Evolutionary conservation across 2,113 vertebrate species (phyloP).

Genomic region (Heloderma charlesbogerti): DNA sequence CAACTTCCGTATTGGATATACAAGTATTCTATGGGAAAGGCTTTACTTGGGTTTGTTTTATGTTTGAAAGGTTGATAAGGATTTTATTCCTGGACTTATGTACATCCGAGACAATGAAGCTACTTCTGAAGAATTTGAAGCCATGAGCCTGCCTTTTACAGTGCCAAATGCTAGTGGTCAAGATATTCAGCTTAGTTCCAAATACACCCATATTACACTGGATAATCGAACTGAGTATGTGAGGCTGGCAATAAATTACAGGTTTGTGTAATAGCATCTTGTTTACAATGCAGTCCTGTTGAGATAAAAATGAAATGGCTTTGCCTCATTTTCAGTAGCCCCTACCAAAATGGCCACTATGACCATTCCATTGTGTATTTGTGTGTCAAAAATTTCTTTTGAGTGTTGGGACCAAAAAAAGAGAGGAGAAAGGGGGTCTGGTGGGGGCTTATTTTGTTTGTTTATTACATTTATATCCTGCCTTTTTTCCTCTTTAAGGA

Average conservation of each 20-base stretch:
- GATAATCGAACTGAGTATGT: conserved; percentile 96
- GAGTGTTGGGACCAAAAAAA: neutral
- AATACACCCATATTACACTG: conserved; percentile 94
- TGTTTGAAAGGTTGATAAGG: conserved; percentile 92
- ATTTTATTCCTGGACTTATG: conserved; percentile 99
- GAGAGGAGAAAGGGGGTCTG: neutral
- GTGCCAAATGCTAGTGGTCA: conserved; percentile 97
- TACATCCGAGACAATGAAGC: conserved; percentile 98
- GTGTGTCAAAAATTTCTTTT: neutral
- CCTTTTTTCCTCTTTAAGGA: no score
- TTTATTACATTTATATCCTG: no score
- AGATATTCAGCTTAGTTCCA: conserved; percentile 96
- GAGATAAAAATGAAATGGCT: neutral
- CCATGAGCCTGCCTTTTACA: conserved; percentile 96
- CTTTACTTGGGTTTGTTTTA: neutral
- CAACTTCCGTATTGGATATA: neutral
- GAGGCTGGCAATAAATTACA: conserved; percentile 95
- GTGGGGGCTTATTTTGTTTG: no score
- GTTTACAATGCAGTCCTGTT: neutral
- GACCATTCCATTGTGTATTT: neutral
- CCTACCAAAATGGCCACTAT: neutral
- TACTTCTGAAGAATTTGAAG: conserved; percentile 95
- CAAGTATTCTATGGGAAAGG: neutral
- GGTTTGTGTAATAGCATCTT: conserved; percentile 75
- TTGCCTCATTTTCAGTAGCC: neutral